A percentile compares a stretch with the other conserved stretches of the same genome.
Conservation (phyloP, 2,797 vertebrate species). For the Huso huso region DNA sequence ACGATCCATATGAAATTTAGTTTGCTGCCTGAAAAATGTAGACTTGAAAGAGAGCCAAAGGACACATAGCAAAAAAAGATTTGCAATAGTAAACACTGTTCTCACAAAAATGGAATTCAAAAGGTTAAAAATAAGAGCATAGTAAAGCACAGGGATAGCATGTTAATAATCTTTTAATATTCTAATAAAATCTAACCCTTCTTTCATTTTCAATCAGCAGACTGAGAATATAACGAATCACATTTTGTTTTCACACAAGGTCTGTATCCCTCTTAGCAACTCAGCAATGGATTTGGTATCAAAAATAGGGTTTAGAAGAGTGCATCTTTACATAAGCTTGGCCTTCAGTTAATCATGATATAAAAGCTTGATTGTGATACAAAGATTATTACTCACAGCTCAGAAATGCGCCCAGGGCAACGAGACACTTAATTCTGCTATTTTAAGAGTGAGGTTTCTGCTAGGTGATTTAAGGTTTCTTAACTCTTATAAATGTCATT, state of each 20-base stretch:
- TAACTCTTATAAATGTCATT: no score
- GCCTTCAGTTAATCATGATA: constrained; percentile 37
- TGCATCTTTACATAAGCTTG: constrained; percentile 60
- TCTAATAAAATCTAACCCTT: no score
- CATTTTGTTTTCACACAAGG: constrained; percentile 13
- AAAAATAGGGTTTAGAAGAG: constrained; percentile 32
- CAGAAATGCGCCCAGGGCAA: constrained; percentile 55
- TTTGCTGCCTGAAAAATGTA: no score
- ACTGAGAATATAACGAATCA: constrained; percentile 18
- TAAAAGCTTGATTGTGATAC: constrained; percentile 59
- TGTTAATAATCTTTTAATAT: no score
- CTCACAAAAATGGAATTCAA: no score
- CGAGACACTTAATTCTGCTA: constrained; percentile 33
- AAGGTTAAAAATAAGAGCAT: no score
- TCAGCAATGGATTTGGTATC: constrained; percentile 25
- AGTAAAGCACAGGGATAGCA: no score
- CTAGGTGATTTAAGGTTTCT: no score
- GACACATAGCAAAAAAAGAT: no score
- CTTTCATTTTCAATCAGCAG: not conserved
- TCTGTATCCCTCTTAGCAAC: constrained; percentile 23
- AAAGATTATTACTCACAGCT: constrained; percentile 49
- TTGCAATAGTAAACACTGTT: no score
- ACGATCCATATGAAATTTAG: no score
- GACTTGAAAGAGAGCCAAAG: no score
- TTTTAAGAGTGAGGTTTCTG: constrained; percentile 34